Percentiles rank a stretch among this genome's conserved stretches.
These are phyloP conservation scores for Isichthys henryi DNA, from an alignment of 2,113 vertebrate species.

Conservation along the genomic window DNA sequence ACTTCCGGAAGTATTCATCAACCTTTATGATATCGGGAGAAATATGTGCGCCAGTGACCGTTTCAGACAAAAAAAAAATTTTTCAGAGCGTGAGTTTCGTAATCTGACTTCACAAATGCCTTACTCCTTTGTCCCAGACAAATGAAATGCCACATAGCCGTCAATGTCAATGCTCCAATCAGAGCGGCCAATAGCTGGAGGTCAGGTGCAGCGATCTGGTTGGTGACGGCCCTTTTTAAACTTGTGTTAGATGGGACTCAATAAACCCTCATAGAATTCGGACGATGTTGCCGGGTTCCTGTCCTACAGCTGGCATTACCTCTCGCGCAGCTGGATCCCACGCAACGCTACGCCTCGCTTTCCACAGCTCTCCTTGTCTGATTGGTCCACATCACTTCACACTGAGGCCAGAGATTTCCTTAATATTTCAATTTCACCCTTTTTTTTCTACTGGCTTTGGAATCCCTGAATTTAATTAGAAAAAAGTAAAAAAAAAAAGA, in stretches of 20 bases:
- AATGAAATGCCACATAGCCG: neutral
- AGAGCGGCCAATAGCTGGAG: neutral
- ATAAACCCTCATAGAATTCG: neutral
- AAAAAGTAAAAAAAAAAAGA: neutral
- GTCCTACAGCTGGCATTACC: neutral
- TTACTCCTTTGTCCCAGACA: conserved; percentile 1
- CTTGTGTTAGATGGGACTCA: neutral
- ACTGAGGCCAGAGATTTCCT: neutral
- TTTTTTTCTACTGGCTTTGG: neutral
- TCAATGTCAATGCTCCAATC: neutral
- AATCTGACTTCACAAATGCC: conserved; percentile 1
- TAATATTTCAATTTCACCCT: neutral
- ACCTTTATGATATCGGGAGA: neutral
- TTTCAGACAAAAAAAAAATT: neutral
- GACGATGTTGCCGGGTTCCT: neutral
- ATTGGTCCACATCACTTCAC: neutral
- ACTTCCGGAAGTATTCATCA: neutral
- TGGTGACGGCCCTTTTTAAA: neutral
- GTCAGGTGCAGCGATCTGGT: neutral
- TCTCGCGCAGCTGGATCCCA: neutral
- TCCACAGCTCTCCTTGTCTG: neutral
- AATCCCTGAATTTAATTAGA: neutral
- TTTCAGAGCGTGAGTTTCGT: neutral
- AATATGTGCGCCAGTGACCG: neutral
- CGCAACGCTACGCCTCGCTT: neutral